A percentile compares a stretch with the other conserved stretches of the same genome.
phyloP scores from a whole-genome alignment of 2,113 vertebrate genomes.

The Elephantulus edwardii region DNA sequence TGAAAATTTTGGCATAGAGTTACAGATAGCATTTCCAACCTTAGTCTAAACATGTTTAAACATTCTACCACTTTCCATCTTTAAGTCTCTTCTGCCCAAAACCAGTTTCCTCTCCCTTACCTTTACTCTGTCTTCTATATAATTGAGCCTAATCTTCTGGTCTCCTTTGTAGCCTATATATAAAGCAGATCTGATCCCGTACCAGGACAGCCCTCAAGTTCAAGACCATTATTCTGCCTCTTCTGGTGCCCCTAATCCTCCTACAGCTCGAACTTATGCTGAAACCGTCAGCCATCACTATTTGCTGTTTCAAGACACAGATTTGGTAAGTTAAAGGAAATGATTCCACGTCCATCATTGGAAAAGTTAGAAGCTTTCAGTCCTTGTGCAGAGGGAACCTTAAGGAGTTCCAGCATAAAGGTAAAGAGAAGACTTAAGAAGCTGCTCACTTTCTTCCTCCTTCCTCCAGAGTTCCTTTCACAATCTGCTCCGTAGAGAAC shows the following conservation, averaged over 20 bases:
- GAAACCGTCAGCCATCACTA: conserved; percentile 87
- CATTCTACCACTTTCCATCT: background rate
- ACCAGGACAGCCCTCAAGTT: conserved; percentile 65
- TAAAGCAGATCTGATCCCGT: conserved; percentile 87
- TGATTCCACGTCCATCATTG: background rate
- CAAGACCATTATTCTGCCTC: background rate
- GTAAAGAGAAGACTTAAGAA: conserved; percentile 33
- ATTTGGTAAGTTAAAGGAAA: conserved; percentile 86
- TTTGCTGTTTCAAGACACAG: conserved; percentile 87
- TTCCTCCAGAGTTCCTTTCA: conserved; percentile 85
- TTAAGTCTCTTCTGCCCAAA: background rate
- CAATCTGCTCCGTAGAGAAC: conserved; percentile 80
- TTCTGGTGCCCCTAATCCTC: conserved; percentile 27
- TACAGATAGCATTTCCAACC: background rate
- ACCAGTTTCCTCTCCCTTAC: conserved; percentile 28
- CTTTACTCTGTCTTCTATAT: conserved; percentile 5
- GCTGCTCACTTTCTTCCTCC: background rate
- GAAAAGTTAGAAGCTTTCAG: conserved; percentile 3
- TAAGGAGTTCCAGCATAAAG: conserved; percentile 4
- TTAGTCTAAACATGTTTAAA: conserved; percentile 18
- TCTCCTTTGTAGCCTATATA: conserved; percentile 87
- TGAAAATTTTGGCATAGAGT: background rate
- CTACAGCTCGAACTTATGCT: conserved; percentile 83
- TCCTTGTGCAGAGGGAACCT: background rate
- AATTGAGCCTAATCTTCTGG: conserved; percentile 17